Evolutionary conservation across 1,140 invertebrate species (phyloP).

Genomic region (Cephus cinctus): DNA sequence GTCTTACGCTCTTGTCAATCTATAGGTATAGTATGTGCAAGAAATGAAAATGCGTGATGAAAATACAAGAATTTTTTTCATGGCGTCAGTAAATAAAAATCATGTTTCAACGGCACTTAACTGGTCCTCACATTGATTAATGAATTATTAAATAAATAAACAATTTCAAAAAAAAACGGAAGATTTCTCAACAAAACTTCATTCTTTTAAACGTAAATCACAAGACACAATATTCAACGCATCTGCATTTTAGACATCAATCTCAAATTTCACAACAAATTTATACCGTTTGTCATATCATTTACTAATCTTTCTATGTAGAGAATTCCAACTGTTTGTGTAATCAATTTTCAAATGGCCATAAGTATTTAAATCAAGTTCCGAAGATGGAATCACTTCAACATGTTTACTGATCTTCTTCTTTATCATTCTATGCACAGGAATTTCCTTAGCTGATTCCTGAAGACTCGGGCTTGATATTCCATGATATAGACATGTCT

Average conservation of each 20-base stretch:
- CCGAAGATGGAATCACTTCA: conserved; percentile 29
- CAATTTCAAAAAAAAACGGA: not conserved
- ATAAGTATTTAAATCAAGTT: conserved; percentile 66
- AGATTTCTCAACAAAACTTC: not conserved
- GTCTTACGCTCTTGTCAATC: no score
- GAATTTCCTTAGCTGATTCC: conserved; percentile 23
- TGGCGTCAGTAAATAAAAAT: no score
- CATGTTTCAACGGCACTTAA: no score
- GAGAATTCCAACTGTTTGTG: conserved; percentile 69
- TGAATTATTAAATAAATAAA: not conserved
- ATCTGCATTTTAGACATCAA: not conserved
- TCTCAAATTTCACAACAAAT: no score
- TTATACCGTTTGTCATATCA: conserved; percentile 39
- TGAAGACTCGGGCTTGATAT: conserved; percentile 2
- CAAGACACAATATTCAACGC: no score
- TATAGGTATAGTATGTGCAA: no score
- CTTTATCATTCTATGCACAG: not conserved
- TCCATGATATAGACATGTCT: conserved; percentile 1
- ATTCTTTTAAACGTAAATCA: conserved; percentile 2
- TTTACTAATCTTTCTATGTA: conserved; percentile 64
- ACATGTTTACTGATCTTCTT: conserved; percentile 30
- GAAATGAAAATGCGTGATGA: no score
- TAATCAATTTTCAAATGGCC: conserved; percentile 76
- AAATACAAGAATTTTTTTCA: no score
- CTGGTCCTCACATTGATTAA: not conserved